A percentile compares a stretch with the other conserved stretches of the same genome.
Evolutionary conservation across 2,797 vertebrate species (phyloP).

Genomic region (Aldrovandia affinis): DNA sequence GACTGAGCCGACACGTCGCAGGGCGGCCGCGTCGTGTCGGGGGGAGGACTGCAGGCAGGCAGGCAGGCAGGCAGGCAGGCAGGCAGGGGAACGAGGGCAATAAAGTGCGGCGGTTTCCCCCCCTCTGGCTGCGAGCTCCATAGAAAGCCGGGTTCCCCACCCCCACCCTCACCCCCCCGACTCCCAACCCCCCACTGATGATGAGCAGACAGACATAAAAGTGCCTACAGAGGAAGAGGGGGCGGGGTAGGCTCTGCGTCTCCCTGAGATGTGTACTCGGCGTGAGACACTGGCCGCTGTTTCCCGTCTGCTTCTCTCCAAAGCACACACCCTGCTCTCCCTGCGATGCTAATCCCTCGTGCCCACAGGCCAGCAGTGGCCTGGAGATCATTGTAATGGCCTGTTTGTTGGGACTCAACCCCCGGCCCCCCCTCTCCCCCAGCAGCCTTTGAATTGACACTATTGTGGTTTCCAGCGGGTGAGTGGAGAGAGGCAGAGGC

Average conservation of each 20-base stretch:
- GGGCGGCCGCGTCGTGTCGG: neutral
- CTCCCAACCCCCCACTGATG: constrained; percentile 54
- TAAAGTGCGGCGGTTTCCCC: constrained; percentile 48
- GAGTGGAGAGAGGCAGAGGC: neutral
- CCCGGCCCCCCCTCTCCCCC: constrained; percentile 47
- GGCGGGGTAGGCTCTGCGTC: constrained; percentile 57
- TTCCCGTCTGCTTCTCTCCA: constrained; percentile 25
- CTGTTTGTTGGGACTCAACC: constrained; percentile 27
- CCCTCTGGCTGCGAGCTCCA: neutral
- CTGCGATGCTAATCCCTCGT: constrained; percentile 5
- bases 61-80: constrained; percentile 50
- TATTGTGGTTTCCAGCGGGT: constrained; percentile 28
- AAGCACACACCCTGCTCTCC: constrained; percentile 19
- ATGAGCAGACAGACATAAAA: constrained; percentile 64
- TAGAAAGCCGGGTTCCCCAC: constrained; percentile 21
- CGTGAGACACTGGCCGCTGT: constrained; percentile 18
- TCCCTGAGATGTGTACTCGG: constrained; percentile 51
- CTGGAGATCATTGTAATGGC: constrained; percentile 29
- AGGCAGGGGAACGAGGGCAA: constrained; percentile 57
- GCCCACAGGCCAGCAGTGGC: constrained; percentile 19
- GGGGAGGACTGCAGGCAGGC: constrained; percentile 50
- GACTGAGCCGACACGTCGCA: neutral
- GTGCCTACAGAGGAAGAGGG: constrained; percentile 57
- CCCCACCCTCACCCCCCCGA: constrained; percentile 45
- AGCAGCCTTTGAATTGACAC: constrained; percentile 32